A percentile compares a stretch with the other conserved stretches of the same genome.
phyloP scores from a whole-genome alignment of 2,888 invertebrate genomes.

The Dryobota labecula region DNA sequence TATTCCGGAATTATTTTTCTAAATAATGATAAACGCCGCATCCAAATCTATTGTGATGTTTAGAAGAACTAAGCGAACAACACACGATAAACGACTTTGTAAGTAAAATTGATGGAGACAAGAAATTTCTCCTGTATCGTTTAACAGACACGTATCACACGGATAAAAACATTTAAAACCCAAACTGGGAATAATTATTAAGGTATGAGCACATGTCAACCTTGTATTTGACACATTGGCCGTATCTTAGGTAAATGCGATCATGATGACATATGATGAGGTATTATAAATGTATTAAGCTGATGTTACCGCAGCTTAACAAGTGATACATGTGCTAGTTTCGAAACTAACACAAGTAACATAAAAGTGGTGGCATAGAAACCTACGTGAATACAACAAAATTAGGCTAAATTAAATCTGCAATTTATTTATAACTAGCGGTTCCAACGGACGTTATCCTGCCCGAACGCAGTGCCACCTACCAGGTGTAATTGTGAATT shows the following conservation, averaged over 20 bases:
- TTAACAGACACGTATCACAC: not conserved
- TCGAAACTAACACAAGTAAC: constrained; percentile 12
- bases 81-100: not conserved
- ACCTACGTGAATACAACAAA: constrained; percentile 4
- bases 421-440: not conserved
- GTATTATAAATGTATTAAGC: constrained; percentile 48
- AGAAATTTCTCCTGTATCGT: not conserved
- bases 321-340: constrained; percentile 24
- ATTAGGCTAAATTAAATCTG: not conserved
- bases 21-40: not conserved
- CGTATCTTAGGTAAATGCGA: not conserved
- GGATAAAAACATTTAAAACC: too few relatives aligned
- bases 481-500: too few relatives aligned
- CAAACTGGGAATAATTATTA: not conserved
- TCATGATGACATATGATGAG: constrained; percentile 13
- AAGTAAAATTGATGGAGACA: not conserved
- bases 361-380: constrained; percentile 17
- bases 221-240: constrained; percentile 34
- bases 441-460: too few relatives aligned
- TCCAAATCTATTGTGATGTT: not conserved
- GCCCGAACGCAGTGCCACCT: too few relatives aligned
- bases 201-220: constrained; percentile 14
- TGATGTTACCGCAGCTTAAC: constrained; percentile 15
- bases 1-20: not conserved
- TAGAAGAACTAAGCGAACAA: not conserved